Base-by-base conservation (phyloP, 2,797 vertebrate species). In the Rhinella marina region DNA sequence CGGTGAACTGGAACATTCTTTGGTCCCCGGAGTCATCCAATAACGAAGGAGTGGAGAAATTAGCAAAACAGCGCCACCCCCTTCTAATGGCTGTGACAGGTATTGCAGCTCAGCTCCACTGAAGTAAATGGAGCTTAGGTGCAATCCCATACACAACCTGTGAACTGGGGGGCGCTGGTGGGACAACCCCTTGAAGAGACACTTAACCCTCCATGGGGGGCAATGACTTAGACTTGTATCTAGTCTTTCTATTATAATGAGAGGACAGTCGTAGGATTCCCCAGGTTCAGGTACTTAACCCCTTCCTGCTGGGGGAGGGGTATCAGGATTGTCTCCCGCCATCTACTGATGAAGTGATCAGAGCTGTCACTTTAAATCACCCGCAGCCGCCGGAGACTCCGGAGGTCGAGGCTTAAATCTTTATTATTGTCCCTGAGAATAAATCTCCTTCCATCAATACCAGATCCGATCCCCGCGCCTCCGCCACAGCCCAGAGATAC, bases 361-460 rank as follows among this genome's bases (percentile, higher is more conserved):
- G 6, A 41, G 1, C 41, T 77, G 48, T 75, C 8, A 6, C 68
- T 32, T 50, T 23, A 77, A 52, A 77, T 50, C 48, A 52, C 73
- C 23, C 2, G 11, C 21, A 52, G 10, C 50, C 0, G 73, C 17
- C n/a, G 23, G 48, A 77, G 73, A n/a, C 6, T n/a, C 48, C 73
- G 3, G 48, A 25, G 50, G 27, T 19, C 29, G 5, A n/a, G 48
- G 11, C 73, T 9, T 77, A 25, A n/a, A 77, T 75, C 72, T 25
- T 77, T 7, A 77, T 77, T 52, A 81, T 81, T 64, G 23, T 62
- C 41, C 79, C 32, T 41, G 59, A 64, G 32, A 21, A 54, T 81
- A 81, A 81, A 81, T 81, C 79, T 61, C 59, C 7, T 23, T 32
- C 32, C 13, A 48, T 64, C 29, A 81, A 81, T 81, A 62, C 13